A percentile compares a stretch with the other conserved stretches of the same genome.
Evolutionary conservation across 2,888 invertebrate species (phyloP).

Genomic region (Cosmopolites sordidus): DNA sequence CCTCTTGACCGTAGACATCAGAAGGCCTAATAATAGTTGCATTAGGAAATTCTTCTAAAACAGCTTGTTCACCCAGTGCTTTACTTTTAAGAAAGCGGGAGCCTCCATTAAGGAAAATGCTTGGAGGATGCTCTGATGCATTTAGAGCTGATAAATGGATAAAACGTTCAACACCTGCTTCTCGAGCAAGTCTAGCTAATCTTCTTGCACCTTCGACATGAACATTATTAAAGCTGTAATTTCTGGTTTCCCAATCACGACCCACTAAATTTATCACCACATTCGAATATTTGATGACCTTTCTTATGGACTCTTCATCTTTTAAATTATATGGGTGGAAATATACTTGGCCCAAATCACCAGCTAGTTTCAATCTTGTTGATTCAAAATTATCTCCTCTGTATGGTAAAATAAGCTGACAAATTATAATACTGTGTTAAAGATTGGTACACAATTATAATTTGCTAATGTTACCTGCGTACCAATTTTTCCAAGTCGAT

Average conservation of each 20-base stretch:
- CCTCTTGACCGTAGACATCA: conserved; percentile 86
- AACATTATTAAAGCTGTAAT: conserved; percentile 82
- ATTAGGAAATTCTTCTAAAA: conserved; percentile 89
- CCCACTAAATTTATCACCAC: conserved; percentile 95
- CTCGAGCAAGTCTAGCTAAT: conserved; percentile 70
- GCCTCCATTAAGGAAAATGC: conserved; percentile 65
- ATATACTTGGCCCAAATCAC: conserved; percentile 93
- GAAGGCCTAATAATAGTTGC: conserved; percentile 93
- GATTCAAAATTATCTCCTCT: conserved; percentile 81
- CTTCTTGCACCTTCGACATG: conserved; percentile 79
- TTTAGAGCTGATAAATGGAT: conserved; percentile 91
- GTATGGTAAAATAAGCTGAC: conserved; percentile 86
- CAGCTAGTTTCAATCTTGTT: conserved; percentile 73
- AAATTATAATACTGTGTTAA: neutral
- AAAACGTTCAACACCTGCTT: conserved; percentile 80
- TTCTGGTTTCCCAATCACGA: conserved; percentile 86
- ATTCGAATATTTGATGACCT: conserved; percentile 89
- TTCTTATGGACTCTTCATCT: conserved; percentile 81
- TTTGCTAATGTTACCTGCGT: conserved; percentile 58
- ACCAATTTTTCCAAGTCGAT: conserved; percentile 83
- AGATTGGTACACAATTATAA: too few species aligned
- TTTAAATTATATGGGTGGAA: conserved; percentile 80
- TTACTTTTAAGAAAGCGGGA: conserved; percentile 76
- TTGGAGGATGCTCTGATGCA: conserved; percentile 65
- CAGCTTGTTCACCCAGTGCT: conserved; percentile 81